Percentiles rank a stretch among this genome's conserved stretches.
Conservation (phyloP, 2,797 vertebrate species). For the Schizothorax lantsangensis region DNA sequence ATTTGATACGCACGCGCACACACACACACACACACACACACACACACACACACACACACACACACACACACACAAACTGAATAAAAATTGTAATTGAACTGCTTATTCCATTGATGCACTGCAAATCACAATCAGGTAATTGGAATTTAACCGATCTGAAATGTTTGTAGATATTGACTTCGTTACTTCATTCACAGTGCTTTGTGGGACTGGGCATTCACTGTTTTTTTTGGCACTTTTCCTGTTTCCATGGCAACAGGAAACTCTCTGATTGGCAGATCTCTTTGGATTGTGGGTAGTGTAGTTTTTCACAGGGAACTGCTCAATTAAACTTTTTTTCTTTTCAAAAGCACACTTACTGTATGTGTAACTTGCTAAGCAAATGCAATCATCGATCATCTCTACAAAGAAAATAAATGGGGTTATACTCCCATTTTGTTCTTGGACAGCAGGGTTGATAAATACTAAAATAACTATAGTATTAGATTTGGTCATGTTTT, state of each 20-base stretch:
- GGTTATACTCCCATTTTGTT: background rate
- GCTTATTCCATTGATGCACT: background rate
- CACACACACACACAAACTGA: background rate
- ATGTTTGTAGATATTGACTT: background rate
- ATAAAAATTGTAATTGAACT: background rate
- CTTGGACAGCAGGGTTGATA: background rate
- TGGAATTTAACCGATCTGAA: background rate
- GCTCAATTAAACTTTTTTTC: background rate
- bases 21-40: too few relatives aligned
- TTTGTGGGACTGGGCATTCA: background rate
- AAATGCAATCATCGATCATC: background rate
- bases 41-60: too few relatives aligned
- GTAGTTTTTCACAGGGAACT: background rate
- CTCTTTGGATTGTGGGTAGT: background rate
- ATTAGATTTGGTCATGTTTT: background rate
- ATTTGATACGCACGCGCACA: background rate
- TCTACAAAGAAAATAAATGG: background rate
- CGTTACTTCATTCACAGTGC: background rate
- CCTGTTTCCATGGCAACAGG: conserved; percentile 5
- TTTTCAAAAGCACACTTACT: background rate
- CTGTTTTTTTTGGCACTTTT: background rate
- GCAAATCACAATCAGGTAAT: background rate
- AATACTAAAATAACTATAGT: background rate
- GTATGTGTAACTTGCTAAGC: background rate
- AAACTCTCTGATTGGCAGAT: background rate